Base-by-base conservation (phyloP, 2,113 vertebrate genomes). In the Panthera tigris region DNA sequence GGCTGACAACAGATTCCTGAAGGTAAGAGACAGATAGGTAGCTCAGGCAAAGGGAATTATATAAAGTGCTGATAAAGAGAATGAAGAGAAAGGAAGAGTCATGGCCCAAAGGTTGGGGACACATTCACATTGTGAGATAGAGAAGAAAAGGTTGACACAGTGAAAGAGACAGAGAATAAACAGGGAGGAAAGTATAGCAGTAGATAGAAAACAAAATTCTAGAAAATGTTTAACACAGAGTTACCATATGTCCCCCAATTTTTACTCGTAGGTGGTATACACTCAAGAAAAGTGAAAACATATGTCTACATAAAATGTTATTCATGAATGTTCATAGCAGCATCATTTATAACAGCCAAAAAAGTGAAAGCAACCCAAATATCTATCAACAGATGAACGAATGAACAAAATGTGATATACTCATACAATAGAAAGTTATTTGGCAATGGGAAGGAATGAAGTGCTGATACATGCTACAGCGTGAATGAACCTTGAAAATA, bases 221-320 rank as follows among this genome's bases (percentile, higher is more conserved):
- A 31, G 74, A 87, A 84, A 94, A 93, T 73, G 23, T 45, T 89
- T 36, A 96, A 68, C 25, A 84, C 3, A 50, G 15, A 78, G 21
- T 78, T 87, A 91, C 19, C 33, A 61, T 27, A 45, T 50, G 31
- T 57, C 39, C 31, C 7, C 19, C 9, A 36, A 66, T 80, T 63
- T 91, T 96, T 31, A 87, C 52, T 91, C n/a, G 14, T 88, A 41
- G 27, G 23, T 63, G 36, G 14, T 55, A 93, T 39, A 91, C 5
- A 61, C 16, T 41, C 52, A 73, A 73, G 19, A 95, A 76, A 97
- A 97, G 93, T 84, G 33, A 27, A 95, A 95, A 61, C 71, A 76
- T 50, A 48, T 23, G 55, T 66, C 11, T 36, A 66, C 45, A 36
- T 84, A 95, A 95, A 81, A 73, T 41, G 21, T 36, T 92, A 65